phyloP scores from a whole-genome alignment of 1,140 invertebrate genomes.

The Hyles euphorbiae region DNA sequence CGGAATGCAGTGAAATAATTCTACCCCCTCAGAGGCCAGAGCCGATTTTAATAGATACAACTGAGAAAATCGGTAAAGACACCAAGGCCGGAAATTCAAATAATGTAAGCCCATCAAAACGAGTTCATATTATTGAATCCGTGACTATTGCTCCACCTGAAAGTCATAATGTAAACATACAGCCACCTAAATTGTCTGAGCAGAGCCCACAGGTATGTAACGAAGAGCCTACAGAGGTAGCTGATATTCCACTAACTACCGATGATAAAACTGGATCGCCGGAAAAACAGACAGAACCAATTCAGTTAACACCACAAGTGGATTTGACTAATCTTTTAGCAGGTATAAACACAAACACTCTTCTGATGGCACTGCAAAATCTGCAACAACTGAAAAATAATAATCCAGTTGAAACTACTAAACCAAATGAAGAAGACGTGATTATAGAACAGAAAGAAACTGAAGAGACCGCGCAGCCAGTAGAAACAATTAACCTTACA shows the following conservation, averaged over 20 bases:
- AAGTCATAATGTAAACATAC: background rate
- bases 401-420: slow-evolving; percentile 11
- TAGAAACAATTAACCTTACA: slow-evolving; percentile 66
- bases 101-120: slow-evolving; percentile 44
- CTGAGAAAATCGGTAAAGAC: slow-evolving; percentile 23
- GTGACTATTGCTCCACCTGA: slow-evolving; percentile 23
- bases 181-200: background rate
- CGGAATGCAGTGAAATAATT: background rate
- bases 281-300: slow-evolving; percentile 12
- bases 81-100: background rate
- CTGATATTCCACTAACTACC: no score
- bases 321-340: slow-evolving; percentile 51
- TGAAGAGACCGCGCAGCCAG: slow-evolving; percentile 14
- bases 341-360: slow-evolving; percentile 56
- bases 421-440: slow-evolving; percentile 15
- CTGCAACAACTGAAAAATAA: slow-evolving; percentile 47
- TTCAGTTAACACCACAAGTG: slow-evolving; percentile 22
- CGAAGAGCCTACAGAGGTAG: no score
- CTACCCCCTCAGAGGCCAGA: slow-evolving; percentile 11
- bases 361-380: slow-evolving; percentile 61
- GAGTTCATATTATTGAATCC: slow-evolving; percentile 47
- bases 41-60: slow-evolving; percentile 24
- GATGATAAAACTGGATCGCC: no score
- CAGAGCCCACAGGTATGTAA: background rate
- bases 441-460: slow-evolving; percentile 14